Evolutionary conservation across 2,888 invertebrate genomes (phyloP).

Genomic region (Tridacna gigas): DNA sequence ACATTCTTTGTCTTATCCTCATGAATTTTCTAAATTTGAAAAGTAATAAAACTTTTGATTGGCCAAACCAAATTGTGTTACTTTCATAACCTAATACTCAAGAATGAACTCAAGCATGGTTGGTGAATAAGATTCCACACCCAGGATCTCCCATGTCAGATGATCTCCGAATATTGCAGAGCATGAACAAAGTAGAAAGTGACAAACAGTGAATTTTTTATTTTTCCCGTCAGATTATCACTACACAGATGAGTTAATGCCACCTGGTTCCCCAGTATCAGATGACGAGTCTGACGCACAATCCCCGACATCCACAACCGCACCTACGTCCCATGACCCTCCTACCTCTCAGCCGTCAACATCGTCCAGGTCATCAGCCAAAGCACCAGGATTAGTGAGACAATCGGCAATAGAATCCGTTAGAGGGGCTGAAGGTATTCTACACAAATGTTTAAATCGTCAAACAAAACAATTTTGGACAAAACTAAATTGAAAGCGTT

Average conservation of each 20-base stretch:
- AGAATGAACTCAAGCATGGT: too few relatives aligned
- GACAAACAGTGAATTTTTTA: neutral
- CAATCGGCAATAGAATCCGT: constrained; percentile 25
- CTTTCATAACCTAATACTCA: too few relatives aligned
- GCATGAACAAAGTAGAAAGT: too few relatives aligned
- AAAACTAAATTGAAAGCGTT: too few relatives aligned
- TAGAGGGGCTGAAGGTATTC: neutral
- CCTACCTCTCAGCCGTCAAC: constrained; percentile 20
- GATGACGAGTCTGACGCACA: constrained; percentile 43
- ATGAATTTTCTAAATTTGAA: too few relatives aligned
- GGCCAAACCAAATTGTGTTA: too few relatives aligned
- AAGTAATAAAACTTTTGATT: too few relatives aligned
- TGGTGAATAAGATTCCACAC: too few relatives aligned
- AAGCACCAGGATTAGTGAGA: constrained; percentile 16
- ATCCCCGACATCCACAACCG: constrained; percentile 21
- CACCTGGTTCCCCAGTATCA: constrained; percentile 39
- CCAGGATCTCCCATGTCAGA: too few relatives aligned
- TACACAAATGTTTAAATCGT: neutral
- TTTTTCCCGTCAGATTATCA: constrained; percentile 48
- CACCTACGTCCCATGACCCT: constrained; percentile 1
- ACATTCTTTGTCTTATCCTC: too few relatives aligned
- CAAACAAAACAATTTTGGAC: too few relatives aligned
- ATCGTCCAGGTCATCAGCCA: constrained; percentile 3
- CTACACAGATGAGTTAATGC: constrained; percentile 62
- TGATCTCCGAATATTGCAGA: too few relatives aligned